Conservation (phyloP, 1,140 invertebrate species). For the honey bee (Apis mellifera) region DNA sequence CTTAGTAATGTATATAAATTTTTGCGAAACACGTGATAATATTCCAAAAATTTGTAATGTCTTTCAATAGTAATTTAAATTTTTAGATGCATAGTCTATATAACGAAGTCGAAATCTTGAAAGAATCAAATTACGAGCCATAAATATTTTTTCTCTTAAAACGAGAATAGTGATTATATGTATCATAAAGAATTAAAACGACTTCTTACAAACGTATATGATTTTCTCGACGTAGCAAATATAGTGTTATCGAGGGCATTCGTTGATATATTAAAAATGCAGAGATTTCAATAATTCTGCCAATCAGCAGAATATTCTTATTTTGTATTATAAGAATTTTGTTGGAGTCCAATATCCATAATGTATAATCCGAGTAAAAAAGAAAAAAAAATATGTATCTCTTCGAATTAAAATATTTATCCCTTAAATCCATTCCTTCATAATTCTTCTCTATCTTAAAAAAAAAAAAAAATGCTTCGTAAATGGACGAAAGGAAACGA, state of each 20-base stretch:
- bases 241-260: constrained; percentile 16
- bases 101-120: background rate
- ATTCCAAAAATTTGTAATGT: background rate
- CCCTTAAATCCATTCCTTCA: too few species aligned
- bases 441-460: background rate
- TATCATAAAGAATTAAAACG: background rate
- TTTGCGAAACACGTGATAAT: constrained; percentile 6
- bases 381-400: background rate
- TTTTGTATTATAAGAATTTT: constrained; percentile 1
- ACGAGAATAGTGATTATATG: background rate
- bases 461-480: background rate
- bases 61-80: background rate
- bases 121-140: background rate
- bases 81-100: background rate
- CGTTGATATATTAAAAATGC: background rate
- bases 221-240: constrained; percentile 38
- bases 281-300: background rate
- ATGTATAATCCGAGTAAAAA: background rate
- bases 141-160: background rate
- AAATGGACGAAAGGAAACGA: background rate
- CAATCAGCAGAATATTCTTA: background rate
- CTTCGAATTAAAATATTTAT: background rate
- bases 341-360: background rate
- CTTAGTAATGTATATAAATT: background rate
- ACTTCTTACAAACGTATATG: background rate